Conservation (phyloP, 2,888 invertebrate genomes). For the Agriopis leucophaearia region DNA sequence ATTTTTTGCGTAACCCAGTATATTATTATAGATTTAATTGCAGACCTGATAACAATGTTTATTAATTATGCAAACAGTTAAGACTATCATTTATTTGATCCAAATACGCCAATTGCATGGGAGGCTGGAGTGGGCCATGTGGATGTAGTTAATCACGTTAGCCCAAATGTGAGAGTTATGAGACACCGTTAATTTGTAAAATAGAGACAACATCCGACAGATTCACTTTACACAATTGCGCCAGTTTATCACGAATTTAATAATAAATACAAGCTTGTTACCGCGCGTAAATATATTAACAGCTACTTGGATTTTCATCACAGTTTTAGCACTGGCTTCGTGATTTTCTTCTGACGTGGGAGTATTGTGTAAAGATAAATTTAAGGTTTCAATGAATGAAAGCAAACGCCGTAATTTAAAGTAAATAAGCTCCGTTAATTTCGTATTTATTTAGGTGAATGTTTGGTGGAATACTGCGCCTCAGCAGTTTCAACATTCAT, state of each 20-base stretch:
- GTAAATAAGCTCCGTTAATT: conserved; percentile 3
- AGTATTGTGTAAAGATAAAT: conserved; percentile 21
- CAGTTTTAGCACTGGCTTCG: conserved; percentile 18
- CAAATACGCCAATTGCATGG: conserved; percentile 50
- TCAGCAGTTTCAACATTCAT: too few species aligned
- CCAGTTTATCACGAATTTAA: conserved; percentile 15
- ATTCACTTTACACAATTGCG: conserved; percentile 60
- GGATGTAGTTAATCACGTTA: conserved; percentile 52
- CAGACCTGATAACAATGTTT: too few species aligned
- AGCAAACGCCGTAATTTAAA: conserved; percentile 32
- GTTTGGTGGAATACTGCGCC: not conserved
- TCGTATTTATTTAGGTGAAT: conserved; percentile 3
- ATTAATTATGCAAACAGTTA: too few species aligned
- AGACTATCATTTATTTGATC: conserved; percentile 22
- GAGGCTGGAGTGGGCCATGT: conserved; percentile 31
- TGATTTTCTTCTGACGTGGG: conserved; percentile 17
- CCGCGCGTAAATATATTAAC: conserved; percentile 4
- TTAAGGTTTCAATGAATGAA: conserved; percentile 12
- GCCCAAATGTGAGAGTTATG: conserved; percentile 41
- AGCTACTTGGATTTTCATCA: conserved; percentile 4
- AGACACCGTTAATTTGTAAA: conserved; percentile 55
- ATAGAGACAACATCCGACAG: conserved; percentile 45
- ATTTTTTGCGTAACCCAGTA: too few species aligned
- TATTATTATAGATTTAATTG: too few species aligned
- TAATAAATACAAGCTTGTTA: conserved; percentile 17